Conservation (phyloP, 2,888 invertebrate genomes). For the Pedicia rivosa region DNA sequence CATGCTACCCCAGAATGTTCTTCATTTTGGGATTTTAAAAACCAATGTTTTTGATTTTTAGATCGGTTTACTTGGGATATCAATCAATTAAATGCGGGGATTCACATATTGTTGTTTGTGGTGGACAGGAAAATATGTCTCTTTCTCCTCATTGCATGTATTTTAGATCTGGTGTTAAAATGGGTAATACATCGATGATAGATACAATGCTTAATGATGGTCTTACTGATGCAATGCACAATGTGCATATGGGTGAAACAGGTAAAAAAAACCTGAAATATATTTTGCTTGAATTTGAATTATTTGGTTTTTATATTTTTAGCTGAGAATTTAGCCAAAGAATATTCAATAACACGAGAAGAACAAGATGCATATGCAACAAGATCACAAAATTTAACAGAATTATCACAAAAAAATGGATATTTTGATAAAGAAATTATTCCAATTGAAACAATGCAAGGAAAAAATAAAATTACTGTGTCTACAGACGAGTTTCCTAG, state of each 20-base stretch:
- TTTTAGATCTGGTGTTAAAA: conserved; percentile 44
- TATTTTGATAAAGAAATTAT: conserved; percentile 56
- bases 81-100: conserved; percentile 52
- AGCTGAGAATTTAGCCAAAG: conserved; percentile 62
- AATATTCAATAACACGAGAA: conserved; percentile 43
- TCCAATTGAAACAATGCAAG: conserved; percentile 38
- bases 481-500: conserved; percentile 55
- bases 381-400: conserved; percentile 48
- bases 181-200: conserved; percentile 43
- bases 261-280: conserved; percentile 33
- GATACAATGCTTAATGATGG: conserved; percentile 57
- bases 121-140: conserved; percentile 76
- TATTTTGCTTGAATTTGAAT: neutral
- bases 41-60: conserved; percentile 17
- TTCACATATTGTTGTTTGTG: conserved; percentile 49
- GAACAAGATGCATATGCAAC: conserved; percentile 56
- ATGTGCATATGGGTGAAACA: conserved; percentile 67
- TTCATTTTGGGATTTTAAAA: neutral
- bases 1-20: neutral
- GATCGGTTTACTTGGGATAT: conserved; percentile 48
- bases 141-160: conserved; percentile 50
- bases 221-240: conserved; percentile 55
- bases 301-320: too few relatives aligned
- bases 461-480: conserved; percentile 32
- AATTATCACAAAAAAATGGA: conserved; percentile 41